These are phyloP conservation scores for Oreochromis tanganicae DNA, from an alignment of 2,113 vertebrate genomes.

Conservation along the genomic window DNA sequence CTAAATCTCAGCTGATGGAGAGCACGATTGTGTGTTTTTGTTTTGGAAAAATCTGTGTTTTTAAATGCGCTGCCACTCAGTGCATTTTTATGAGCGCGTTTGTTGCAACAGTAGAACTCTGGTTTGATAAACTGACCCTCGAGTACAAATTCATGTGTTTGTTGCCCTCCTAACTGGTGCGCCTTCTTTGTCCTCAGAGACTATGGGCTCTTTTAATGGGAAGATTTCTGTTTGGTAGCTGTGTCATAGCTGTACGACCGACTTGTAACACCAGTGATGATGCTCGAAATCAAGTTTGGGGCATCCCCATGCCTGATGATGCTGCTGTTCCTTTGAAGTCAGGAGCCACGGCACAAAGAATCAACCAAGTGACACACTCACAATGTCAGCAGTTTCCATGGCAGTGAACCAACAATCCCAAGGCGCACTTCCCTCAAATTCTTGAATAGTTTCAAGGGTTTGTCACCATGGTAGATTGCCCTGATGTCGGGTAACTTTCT, in stretches of 20 bases:
- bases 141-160: neutral
- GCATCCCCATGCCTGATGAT: fast-evolving
- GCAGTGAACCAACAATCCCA: neutral
- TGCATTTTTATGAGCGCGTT: neutral
- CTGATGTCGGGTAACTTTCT: neutral
- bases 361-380: neutral
- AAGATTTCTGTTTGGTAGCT: neutral
- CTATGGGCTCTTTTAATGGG: neutral
- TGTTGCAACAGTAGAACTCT: neutral
- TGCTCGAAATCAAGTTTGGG: neutral
- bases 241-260: neutral
- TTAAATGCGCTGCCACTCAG: neutral
- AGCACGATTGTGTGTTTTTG: neutral
- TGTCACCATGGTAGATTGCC: neutral
- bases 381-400: neutral
- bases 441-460: neutral
- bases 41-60: neutral
- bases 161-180: neutral
- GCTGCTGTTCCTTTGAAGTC: neutral
- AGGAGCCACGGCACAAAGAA: neutral
- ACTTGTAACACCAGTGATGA: neutral
- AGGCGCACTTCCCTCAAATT: neutral
- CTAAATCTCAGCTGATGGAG: neutral
- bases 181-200: neutral
- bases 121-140: neutral